phyloP scores from a whole-genome alignment of 2,797 vertebrate genomes.

The Mycteria americana region DNA sequence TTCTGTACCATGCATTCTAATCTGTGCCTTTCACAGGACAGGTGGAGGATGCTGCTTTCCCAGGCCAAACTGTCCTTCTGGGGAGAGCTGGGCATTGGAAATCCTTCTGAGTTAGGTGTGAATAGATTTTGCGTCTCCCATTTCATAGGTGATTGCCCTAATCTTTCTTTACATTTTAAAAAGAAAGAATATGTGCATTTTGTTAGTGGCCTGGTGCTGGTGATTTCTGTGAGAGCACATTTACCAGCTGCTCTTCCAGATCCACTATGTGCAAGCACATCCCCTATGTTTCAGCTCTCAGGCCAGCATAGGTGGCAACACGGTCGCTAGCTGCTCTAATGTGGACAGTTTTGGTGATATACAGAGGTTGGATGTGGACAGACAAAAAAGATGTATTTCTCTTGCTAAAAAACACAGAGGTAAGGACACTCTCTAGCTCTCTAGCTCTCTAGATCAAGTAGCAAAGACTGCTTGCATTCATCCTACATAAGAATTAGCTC shows the following conservation, averaged over 20 bases:
- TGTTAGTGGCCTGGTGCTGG: background rate
- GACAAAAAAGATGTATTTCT: background rate
- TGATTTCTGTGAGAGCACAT: background rate
- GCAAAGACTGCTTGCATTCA: background rate
- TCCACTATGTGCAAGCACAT: background rate
- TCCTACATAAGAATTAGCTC: background rate
- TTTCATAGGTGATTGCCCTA: background rate
- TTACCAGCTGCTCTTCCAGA: background rate
- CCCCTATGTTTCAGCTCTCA: background rate
- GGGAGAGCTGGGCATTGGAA: background rate
- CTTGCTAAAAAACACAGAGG: background rate
- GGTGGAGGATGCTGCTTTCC: background rate
- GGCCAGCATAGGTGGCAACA: background rate
- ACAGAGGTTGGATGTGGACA: background rate
- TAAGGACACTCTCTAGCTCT: background rate
- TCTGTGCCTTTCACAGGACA: background rate
- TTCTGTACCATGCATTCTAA: background rate
- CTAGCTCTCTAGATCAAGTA: background rate
- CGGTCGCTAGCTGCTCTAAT: background rate
- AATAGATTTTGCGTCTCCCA: background rate
- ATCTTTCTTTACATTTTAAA: background rate
- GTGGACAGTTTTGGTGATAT: background rate
- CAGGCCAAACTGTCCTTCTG: background rate
- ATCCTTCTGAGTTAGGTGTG: background rate
- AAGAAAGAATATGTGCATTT: background rate